Evolutionary conservation across 2,797 vertebrate genomes (phyloP).

Genomic region (Chaetodon trifasciatus): DNA sequence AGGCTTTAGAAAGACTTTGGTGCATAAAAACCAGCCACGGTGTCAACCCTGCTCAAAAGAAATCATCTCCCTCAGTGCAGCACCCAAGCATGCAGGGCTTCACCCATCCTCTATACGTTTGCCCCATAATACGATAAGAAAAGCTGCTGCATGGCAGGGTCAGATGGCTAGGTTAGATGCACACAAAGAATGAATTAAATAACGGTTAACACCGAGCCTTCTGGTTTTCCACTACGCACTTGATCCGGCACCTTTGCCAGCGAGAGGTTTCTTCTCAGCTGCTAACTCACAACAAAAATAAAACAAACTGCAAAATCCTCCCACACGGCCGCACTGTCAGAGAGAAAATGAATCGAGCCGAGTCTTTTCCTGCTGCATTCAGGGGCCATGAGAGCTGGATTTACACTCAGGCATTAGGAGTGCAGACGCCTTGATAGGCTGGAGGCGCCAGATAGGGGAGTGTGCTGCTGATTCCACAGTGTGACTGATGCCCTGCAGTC

Average conservation of each 20-base stretch:
- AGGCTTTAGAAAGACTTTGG: background rate
- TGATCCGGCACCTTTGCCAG: slow-evolving; percentile 25
- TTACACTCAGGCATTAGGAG: slow-evolving; percentile 55
- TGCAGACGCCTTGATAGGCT: slow-evolving; percentile 57
- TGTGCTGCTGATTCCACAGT: slow-evolving; percentile 50
- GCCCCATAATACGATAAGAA: background rate
- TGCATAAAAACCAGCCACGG: fast-evolving
- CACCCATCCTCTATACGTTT: background rate
- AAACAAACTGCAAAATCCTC: slow-evolving; percentile 37
- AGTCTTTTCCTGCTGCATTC: slow-evolving; percentile 12
- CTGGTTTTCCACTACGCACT: slow-evolving; percentile 9
- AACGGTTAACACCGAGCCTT: background rate
- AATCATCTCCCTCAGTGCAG: background rate
- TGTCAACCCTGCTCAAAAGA: background rate
- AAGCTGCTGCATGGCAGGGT: background rate
- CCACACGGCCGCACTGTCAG: slow-evolving; percentile 21
- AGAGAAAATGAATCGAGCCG: slow-evolving; percentile 38
- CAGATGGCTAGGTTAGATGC: slow-evolving; percentile 12
- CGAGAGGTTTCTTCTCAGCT: background rate
- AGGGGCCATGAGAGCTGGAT: slow-evolving; percentile 39
- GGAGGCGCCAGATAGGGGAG: slow-evolving; percentile 34
- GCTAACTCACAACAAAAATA: slow-evolving; percentile 26
- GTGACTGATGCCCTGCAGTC: slow-evolving; percentile 53
- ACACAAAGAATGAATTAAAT: slow-evolving; percentile 10
- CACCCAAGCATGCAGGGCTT: background rate